These are phyloP conservation scores for Synergus japonicus DNA, from an alignment of 2,888 invertebrate genomes.

Conservation along the genomic window DNA sequence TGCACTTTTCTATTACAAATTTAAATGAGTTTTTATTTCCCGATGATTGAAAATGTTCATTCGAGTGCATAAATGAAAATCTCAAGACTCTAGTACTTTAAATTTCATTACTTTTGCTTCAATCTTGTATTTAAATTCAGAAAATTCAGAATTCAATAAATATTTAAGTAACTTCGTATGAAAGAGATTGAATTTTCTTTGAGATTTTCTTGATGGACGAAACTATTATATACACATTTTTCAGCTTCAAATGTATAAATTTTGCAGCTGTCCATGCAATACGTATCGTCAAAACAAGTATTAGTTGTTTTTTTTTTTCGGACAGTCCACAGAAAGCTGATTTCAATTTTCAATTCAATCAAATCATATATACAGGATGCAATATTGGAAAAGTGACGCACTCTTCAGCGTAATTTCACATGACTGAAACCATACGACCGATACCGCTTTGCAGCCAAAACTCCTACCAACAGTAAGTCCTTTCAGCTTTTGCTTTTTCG, in stretches of 20 bases:
- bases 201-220: neutral
- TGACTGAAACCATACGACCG: slow-evolving; percentile 16
- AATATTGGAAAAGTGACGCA: slow-evolving; percentile 23
- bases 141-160: neutral
- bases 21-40: neutral
- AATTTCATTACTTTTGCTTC: neutral
- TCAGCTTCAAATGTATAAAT: neutral
- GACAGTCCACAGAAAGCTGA: neutral
- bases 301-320: slow-evolving; percentile 1
- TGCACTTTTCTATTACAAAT: slow-evolving; percentile 7
- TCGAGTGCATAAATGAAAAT: neutral
- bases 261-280: neutral
- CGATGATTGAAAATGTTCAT: neutral
- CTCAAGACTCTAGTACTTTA: neutral
- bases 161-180: neutral
- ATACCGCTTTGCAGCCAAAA: slow-evolving; percentile 4
- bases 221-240: too few relatives aligned
- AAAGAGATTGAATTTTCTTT: too few relatives aligned
- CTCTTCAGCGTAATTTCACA: slow-evolving; percentile 9
- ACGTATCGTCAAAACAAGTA: neutral
- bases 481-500: slow-evolving; percentile 12
- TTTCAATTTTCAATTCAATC: slow-evolving; percentile 21
- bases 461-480: slow-evolving; percentile 1
- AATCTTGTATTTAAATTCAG: neutral
- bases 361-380: slow-evolving; percentile 1